phyloP scores from a whole-genome alignment of 2,113 vertebrate species.

The Elgaria multicarinata region DNA sequence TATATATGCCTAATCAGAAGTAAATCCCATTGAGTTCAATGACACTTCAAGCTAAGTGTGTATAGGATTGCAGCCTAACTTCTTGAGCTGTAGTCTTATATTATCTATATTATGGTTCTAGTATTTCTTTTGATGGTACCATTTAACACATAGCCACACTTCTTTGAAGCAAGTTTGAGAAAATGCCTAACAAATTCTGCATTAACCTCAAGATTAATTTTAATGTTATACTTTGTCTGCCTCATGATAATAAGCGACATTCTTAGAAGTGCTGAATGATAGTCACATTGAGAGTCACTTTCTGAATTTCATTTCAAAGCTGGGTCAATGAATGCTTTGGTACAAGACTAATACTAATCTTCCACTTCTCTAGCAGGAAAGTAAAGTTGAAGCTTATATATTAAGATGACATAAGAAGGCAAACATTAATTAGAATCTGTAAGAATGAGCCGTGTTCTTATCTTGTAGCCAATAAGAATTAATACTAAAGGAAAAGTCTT shows the following conservation, averaged over 20 bases:
- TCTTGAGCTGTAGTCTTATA: rapidly evolving
- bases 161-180: neutral
- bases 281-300: neutral
- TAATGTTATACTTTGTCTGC: neutral
- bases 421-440: neutral
- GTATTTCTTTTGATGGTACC: neutral
- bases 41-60: too few relatives aligned
- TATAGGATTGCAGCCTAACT: neutral
- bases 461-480: neutral
- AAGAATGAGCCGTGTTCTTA: neutral
- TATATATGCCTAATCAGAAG: too few relatives aligned
- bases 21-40: too few relatives aligned
- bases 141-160: neutral
- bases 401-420: neutral
- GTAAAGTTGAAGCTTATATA: neutral
- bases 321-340: neutral
- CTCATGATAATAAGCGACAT: slow-evolving; percentile 3
- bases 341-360: neutral
- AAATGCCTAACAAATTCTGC: neutral
- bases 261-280: neutral
- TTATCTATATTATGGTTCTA: neutral
- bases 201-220: neutral
- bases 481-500: neutral
- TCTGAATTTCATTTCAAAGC: slow-evolving; percentile 38
- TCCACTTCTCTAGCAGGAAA: neutral